A percentile compares a stretch with the other conserved stretches of the same genome.
Evolutionary conservation across 2,888 invertebrate species (phyloP).

Genomic region (Drosophila suboccidentalis): DNA sequence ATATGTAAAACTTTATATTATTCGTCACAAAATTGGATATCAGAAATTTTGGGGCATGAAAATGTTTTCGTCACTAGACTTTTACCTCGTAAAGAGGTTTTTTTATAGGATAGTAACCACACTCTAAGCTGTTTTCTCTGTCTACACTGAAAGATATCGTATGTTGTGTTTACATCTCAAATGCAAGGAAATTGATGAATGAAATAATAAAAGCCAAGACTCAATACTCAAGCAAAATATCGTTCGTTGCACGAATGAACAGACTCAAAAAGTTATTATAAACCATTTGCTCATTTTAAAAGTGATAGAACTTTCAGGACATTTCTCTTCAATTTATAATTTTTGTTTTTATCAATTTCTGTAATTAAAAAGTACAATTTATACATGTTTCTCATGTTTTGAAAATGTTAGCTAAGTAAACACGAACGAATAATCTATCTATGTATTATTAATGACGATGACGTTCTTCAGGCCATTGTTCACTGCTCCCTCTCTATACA

Average conservation of each 20-base stretch:
- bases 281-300: too few relatives aligned
- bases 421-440: background rate
- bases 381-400: background rate
- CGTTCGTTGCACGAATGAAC: too few relatives aligned
- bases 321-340: background rate
- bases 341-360: background rate
- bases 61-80: too few relatives aligned
- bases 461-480: conserved; percentile 13
- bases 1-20: too few relatives aligned
- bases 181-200: background rate
- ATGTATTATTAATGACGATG: conserved; percentile 40
- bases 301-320: background rate
- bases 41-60: too few relatives aligned
- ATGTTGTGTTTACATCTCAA: background rate
- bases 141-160: background rate
- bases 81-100: too few relatives aligned
- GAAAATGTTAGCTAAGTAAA: background rate
- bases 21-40: too few relatives aligned
- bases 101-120: background rate
- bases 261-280: background rate
- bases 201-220: too few relatives aligned
- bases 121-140: background rate
- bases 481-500: background rate
- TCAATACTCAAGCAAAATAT: too few relatives aligned
- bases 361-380: too few relatives aligned